Percentiles rank a stretch among this genome's conserved stretches.
These are phyloP conservation scores for Falcaria lacertinaria DNA, from an alignment of 2,888 invertebrate genomes.

Conservation along the genomic window DNA sequence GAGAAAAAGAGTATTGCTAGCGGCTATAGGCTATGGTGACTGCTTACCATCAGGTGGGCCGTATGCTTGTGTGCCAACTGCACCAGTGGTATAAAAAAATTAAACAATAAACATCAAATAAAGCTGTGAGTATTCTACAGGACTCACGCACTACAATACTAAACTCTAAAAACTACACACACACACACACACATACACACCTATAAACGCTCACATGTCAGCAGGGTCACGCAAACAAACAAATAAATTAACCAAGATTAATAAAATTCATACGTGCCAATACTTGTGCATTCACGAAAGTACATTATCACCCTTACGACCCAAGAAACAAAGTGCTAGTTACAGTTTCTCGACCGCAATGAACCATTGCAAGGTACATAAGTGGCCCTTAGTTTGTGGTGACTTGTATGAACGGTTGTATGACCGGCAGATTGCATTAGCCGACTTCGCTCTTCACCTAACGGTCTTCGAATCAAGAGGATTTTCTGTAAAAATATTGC, in stretches of 20 bases:
- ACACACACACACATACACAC: neutral
- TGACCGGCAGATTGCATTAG: constrained; percentile 32
- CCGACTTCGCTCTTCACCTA: no score
- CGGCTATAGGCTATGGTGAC: no score
- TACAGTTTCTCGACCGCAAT: constrained; percentile 2
- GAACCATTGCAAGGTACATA: constrained; percentile 29
- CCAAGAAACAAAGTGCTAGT: neutral
- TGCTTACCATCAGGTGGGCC: no score
- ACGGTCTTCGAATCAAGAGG: no score
- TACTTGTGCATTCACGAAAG: neutral
- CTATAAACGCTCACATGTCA: constrained; percentile 26
- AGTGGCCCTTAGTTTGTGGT: constrained; percentile 42
- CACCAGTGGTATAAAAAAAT: no score
- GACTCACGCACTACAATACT: no score
- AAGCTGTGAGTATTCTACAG: no score
- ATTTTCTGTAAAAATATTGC: no score
- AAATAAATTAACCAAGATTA: constrained; percentile 47
- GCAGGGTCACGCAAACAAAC: constrained; percentile 35
- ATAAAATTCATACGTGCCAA: constrained; percentile 41
- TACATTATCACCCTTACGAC: neutral
- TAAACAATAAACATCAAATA: no score
- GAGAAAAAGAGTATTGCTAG: no score
- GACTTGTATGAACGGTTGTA: constrained; percentile 31
- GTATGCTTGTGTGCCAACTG: no score
- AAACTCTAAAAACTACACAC: no score